Percentiles rank a stretch among this genome's conserved stretches.
phyloP scores from a whole-genome alignment of 2,797 vertebrate species.

The Calcarius lapponicus region DNA sequence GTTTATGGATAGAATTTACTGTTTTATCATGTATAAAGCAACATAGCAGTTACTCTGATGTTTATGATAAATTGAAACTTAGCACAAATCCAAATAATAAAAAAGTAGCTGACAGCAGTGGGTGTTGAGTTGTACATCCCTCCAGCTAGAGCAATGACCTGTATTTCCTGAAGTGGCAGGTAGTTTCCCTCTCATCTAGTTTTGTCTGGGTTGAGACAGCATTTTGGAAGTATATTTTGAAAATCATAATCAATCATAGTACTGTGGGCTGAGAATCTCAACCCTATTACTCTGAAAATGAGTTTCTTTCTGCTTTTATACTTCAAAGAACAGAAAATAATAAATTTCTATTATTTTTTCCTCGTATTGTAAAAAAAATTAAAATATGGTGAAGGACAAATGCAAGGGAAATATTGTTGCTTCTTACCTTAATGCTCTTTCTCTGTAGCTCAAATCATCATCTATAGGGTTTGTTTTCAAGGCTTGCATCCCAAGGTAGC shows the following conservation, averaged over 20 bases:
- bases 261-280: neutral
- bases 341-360: neutral
- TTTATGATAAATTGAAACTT: neutral
- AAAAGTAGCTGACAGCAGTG: neutral
- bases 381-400: neutral
- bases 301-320: neutral
- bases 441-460: neutral
- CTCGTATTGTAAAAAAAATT: neutral
- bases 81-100: neutral
- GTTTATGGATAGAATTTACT: neutral
- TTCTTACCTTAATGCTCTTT: neutral
- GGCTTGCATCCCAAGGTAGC: neutral
- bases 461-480: neutral
- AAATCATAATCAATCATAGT: neutral
- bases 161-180: neutral
- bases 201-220: neutral
- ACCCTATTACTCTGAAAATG: neutral
- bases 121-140: neutral
- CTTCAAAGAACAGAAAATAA: neutral
- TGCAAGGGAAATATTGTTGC: neutral
- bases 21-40: neutral
- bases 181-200: neutral
- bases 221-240: neutral
- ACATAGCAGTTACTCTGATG: neutral
- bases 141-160: neutral